phyloP scores from a whole-genome alignment of 2,797 vertebrate species.

The Sus cebifrons region DNA sequence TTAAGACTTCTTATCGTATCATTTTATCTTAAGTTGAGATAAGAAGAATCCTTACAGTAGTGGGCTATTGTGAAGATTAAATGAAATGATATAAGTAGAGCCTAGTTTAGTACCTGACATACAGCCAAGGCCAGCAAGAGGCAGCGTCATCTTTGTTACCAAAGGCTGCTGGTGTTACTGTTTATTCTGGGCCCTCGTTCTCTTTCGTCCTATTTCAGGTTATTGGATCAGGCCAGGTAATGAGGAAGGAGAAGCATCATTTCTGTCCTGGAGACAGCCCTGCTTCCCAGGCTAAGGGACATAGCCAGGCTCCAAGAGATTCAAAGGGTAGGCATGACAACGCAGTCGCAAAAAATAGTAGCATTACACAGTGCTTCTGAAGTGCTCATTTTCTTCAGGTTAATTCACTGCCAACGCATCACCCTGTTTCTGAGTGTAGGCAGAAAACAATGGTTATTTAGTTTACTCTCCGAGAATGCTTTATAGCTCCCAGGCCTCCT shows the following conservation, averaged over 20 bases:
- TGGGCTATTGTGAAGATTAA: not conserved
- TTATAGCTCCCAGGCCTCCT: not conserved
- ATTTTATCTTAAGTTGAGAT: not conserved
- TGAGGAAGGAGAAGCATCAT: not conserved
- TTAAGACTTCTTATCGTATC: not conserved
- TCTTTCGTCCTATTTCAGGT: not conserved
- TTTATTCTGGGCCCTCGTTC: not conserved
- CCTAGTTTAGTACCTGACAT: slow-evolving; percentile 28
- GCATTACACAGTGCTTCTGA: not conserved
- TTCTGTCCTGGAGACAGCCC: not conserved
- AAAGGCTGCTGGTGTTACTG: not conserved
- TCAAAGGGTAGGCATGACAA: not conserved
- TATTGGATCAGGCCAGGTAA: not conserved
- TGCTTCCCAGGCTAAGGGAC: not conserved
- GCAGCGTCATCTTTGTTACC: not conserved
- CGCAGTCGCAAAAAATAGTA: not conserved
- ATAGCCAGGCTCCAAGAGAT: not conserved
- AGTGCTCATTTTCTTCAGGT: slow-evolving; percentile 34
- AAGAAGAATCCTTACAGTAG: slow-evolving; percentile 22
- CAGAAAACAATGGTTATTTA: not conserved
- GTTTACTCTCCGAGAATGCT: not conserved
- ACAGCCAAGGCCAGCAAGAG: not conserved
- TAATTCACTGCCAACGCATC: not conserved
- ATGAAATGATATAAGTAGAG: slow-evolving; percentile 30
- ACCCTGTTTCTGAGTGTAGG: not conserved